Evolutionary conservation across 1,140 invertebrate species (phyloP).

Genomic region (Maconellicoccus hirsutus): DNA sequence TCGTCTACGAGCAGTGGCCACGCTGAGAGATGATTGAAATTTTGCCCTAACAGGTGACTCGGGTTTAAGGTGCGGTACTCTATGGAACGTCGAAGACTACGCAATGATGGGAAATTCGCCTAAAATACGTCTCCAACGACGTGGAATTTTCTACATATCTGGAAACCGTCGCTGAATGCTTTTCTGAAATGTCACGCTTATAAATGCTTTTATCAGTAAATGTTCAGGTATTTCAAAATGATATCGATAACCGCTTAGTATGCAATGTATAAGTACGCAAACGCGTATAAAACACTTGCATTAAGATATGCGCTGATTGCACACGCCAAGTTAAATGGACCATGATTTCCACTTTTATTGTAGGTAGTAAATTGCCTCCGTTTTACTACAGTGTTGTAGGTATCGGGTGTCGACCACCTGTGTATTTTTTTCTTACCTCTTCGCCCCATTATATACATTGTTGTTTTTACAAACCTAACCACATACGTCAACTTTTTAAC

Average conservation of each 20-base stretch:
- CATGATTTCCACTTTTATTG: slow-evolving; percentile 19
- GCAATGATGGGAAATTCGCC: no score
- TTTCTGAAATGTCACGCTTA: slow-evolving; percentile 15
- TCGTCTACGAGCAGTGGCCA: no score
- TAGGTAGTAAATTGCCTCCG: slow-evolving; percentile 16
- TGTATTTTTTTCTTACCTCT: background rate
- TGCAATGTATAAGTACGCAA: background rate
- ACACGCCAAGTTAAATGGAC: slow-evolving; percentile 19
- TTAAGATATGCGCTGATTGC: slow-evolving; percentile 22
- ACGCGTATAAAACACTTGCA: slow-evolving; percentile 4
- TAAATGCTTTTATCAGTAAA: background rate
- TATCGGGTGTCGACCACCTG: slow-evolving; percentile 17
- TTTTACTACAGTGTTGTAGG: slow-evolving; percentile 15
- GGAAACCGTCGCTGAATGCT: no score
- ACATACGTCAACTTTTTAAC: background rate
- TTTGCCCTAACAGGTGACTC: no score
- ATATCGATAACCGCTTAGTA: background rate
- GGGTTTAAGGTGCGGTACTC: no score
- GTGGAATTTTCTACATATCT: no score
- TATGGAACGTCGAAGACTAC: no score
- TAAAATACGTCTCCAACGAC: no score
- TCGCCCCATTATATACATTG: background rate
- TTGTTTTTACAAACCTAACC: background rate
- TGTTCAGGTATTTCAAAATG: slow-evolving; percentile 3
- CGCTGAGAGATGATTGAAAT: no score